Base-by-base conservation (phyloP, 2,797 vertebrate genomes). In the Valencia hispanica region DNA sequence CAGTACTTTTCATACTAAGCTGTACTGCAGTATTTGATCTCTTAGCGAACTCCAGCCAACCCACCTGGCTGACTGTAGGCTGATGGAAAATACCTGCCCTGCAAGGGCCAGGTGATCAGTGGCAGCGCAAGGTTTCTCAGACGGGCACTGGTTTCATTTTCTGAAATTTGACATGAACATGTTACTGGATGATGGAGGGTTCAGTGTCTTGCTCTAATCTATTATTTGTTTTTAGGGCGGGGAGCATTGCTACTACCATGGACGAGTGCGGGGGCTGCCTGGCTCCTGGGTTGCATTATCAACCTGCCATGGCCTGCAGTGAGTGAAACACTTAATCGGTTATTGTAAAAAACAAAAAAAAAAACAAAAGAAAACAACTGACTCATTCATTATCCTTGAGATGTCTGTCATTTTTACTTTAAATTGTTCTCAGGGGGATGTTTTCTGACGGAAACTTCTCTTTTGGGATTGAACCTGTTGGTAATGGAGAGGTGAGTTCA, bases 201-300 rank as follows among this genome's bases (percentile, higher is more conserved):
- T 80, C 5, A 2, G 25, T 74, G 59, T 86, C 77, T 73, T 22
- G 77, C 18, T 74, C 18, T 76, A 4, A 48, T 59, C 36, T 79
- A 1, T 73, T 45, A 47, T 84, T 74, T 79, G 45, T 75, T 79
- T 90, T 20, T 93, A 98, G 97, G 97, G 96, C 72, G 96, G 96
- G 48, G 97, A 99, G 84, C 97, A 99, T 91, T 99, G 98, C 90
- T 99, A 98, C 92, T 99, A 99, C 94, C 97, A 99, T 8, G 97
- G 98, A 18, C 88, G 78, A 48, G 77, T 99, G 59, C 95, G 97
- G 43, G 97, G 95, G 39, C 89, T 92, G 78, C 91, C 92, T 0
- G 85, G 68, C 48, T 98, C 98, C 74, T 98, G 97, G 79, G 97
- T 84, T 0, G 97, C 97, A n/a, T 87, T 99, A 45, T 97, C 98